These are phyloP conservation scores for Basileuterus tristriatus DNA, from an alignment of 2,797 vertebrate species.

Conservation along the genomic window DNA sequence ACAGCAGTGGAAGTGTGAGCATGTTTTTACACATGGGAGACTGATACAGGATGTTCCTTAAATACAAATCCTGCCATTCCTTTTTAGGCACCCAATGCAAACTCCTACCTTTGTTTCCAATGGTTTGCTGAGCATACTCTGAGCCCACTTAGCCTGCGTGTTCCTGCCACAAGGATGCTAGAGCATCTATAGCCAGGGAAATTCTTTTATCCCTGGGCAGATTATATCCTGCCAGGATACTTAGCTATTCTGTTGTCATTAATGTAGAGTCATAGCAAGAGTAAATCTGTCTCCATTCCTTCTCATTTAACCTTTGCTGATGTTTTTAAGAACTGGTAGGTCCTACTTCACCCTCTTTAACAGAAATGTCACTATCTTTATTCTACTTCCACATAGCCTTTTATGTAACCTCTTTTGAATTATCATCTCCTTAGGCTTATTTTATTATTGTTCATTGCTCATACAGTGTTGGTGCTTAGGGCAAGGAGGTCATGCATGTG, in stretches of 20 bases:
- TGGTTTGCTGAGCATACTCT: neutral
- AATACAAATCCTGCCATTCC: neutral
- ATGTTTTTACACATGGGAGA: slow-evolving; percentile 41
- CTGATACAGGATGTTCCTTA: slow-evolving; percentile 37
- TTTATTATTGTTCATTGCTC: neutral
- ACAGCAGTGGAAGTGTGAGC: neutral
- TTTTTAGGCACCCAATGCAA: neutral
- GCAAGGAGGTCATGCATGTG: neutral
- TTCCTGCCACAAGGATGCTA: neutral
- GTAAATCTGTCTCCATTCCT: neutral
- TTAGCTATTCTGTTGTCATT: neutral
- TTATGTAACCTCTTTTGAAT: neutral
- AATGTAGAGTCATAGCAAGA: neutral
- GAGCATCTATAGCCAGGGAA: neutral
- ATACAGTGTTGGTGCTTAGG: neutral
- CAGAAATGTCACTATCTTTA: neutral
- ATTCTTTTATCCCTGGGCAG: neutral
- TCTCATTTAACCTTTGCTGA: neutral
- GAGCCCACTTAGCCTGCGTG: fast-evolving
- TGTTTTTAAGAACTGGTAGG: neutral
- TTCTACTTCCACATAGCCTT: neutral
- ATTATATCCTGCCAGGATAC: neutral
- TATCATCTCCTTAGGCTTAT: neutral
- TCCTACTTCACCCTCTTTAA: neutral
- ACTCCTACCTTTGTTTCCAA: neutral